phyloP scores from a whole-genome alignment of 2,888 invertebrate species.

The Pristionchus mayeri region DNA sequence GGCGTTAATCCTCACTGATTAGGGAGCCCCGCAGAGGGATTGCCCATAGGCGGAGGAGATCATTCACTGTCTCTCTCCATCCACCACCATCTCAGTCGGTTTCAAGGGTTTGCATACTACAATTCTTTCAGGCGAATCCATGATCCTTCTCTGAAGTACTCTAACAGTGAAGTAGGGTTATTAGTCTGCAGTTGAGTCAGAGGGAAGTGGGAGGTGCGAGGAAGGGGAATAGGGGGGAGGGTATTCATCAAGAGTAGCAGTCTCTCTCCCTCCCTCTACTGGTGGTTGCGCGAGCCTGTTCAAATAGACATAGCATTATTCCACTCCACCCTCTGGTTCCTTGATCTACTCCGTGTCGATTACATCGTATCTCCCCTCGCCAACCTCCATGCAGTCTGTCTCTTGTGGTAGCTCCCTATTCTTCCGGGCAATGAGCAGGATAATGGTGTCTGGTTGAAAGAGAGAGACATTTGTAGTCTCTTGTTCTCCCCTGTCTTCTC shows the following conservation, averaged over 20 bases:
- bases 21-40: not conserved
- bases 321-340: not conserved
- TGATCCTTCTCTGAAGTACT: too few species aligned
- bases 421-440: not conserved
- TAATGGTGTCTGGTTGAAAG: slow-evolving; percentile 3
- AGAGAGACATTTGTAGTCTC: not conserved
- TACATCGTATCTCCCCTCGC: not conserved
- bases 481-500: slow-evolving; percentile 10
- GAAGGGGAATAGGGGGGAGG: not conserved
- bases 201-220: not conserved
- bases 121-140: too few species aligned
- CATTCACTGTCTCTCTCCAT: not conserved
- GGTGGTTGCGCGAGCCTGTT: slow-evolving; percentile 2
- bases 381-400: not conserved
- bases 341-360: slow-evolving; percentile 26
- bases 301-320: slow-evolving; percentile 23
- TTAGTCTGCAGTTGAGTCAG: not conserved
- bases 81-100: too few species aligned
- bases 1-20: slow-evolving; percentile 27
- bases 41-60: slow-evolving; percentile 31
- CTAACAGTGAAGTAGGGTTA: too few species aligned
- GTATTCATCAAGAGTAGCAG: slow-evolving; percentile 30
- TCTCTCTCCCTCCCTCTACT: not conserved
- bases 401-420: not conserved
- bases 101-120: too few species aligned